Percentiles rank a stretch among this genome's conserved stretches.
phyloP scores from a whole-genome alignment of 1,140 invertebrate genomes.

The Lutraria rhynchaena region DNA sequence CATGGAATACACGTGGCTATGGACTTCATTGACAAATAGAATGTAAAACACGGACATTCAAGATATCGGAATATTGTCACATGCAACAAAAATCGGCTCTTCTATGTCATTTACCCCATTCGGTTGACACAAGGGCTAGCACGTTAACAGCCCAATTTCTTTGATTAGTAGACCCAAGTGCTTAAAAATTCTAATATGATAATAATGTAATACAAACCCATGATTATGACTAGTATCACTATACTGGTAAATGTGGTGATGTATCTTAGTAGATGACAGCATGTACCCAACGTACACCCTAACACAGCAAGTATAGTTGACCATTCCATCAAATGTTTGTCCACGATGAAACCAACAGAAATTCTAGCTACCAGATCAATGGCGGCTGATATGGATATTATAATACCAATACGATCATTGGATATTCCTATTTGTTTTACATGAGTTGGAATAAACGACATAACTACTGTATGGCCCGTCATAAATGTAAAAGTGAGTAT shows the following conservation, averaged over 20 bases:
- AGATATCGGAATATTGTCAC: too few species aligned
- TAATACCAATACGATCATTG: slow-evolving; percentile 21
- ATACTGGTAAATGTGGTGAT: not conserved
- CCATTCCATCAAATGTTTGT: slow-evolving; percentile 8
- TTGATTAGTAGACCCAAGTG: not conserved
- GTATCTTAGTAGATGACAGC: slow-evolving; percentile 19
- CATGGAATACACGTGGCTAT: too few species aligned
- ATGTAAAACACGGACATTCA: too few species aligned
- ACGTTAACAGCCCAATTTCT: not conserved
- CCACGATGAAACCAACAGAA: slow-evolving; percentile 2
- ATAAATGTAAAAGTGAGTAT: slow-evolving; percentile 12
- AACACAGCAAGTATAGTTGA: not conserved
- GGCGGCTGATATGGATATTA: not conserved
- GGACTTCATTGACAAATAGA: too few species aligned
- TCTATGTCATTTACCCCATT: too few species aligned
- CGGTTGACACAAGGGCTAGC: not conserved
- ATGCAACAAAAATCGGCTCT: too few species aligned
- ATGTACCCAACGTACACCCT: not conserved
- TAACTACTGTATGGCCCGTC: not conserved
- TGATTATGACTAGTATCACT: not conserved
- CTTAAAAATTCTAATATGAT: too few species aligned
- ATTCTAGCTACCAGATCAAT: slow-evolving; percentile 15
- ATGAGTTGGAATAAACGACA: not conserved
- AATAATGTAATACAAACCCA: not conserved
- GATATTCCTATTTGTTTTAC: slow-evolving; percentile 11